Percentiles rank a stretch among this genome's conserved stretches.
phyloP scores from a whole-genome alignment of 2,797 vertebrate species.

The Notolabrus celidotus region DNA sequence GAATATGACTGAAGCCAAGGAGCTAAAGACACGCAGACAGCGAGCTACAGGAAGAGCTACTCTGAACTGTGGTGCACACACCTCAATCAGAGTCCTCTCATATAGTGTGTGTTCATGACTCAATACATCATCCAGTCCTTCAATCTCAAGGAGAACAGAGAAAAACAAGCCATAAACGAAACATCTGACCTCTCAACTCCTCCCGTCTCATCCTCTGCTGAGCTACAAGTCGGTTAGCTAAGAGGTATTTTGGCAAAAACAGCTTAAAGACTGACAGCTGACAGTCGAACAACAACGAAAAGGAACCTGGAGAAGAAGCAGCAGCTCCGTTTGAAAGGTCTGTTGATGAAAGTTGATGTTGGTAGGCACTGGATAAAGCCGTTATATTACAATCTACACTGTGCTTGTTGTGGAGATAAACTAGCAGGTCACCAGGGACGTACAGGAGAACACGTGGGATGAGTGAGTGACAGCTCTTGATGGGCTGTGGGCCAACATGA shows the following conservation, averaged over 20 bases:
- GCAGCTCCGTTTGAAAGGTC: no score
- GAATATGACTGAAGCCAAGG: neutral
- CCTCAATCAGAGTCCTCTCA: neutral
- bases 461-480: neutral
- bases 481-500: conserved; percentile 3
- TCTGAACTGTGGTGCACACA: conserved; percentile 3
- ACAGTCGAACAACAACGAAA: conserved; percentile 25
- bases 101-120: neutral
- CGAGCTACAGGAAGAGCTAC: conserved; percentile 17
- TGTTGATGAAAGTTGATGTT: conserved; percentile 25
- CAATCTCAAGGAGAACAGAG: neutral
- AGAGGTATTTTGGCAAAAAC: conserved; percentile 52
- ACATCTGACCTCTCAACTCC: conserved; percentile 7
- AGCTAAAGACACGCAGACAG: conserved; percentile 1
- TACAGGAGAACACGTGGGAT: neutral
- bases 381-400: conserved; percentile 38
- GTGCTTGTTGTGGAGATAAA: conserved; percentile 58
- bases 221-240: conserved; percentile 34
- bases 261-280: conserved; percentile 11
- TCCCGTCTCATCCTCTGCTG: conserved; percentile 18
- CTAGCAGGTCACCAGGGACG: conserved; percentile 17
- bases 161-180: neutral
- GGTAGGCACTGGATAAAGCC: conserved; percentile 69
- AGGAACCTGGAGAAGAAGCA: neutral
- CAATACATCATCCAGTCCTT: neutral